Base-by-base conservation (phyloP, 2,888 invertebrate genomes). In the Ormyrus thymus region DNA sequence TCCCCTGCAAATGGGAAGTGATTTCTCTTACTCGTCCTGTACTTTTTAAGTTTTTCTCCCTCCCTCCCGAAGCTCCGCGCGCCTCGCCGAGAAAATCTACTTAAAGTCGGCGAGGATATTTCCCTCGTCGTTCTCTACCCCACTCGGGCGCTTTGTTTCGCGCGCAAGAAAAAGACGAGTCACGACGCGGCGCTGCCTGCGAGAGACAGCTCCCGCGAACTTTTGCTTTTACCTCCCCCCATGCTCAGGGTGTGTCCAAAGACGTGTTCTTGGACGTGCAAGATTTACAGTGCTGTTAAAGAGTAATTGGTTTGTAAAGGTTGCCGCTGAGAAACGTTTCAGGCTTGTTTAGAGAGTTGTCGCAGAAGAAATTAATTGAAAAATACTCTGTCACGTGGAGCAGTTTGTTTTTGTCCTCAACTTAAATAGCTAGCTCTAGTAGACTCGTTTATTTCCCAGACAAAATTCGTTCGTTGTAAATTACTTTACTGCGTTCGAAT, bases 51-150 rank as follows among this genome's bases (percentile, higher is more conserved):
- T 76, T 76, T 46, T 11, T 55, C 48, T 7, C n/a, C 15, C 1
- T 43, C 5, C 1, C 61, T 15, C 15, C 6, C 29, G 29, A 29
- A 29, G 29, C 29, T 29, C 29, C 62, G 4, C 29, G n/a, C 45
- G 8, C 29, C 43, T 53, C 58, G 13, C 45, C 55, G 58, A 13
- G 78, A 13, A 66, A 66, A 66, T 78, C 73, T 72, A 73, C 66
- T 78, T 72, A 78, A 72, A 78, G 43, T 66, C 77, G 62, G 8
- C 13, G 46, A 58, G 64, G 45, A 62, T 73, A 73, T 65, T 73
- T 65, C 65, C 29, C 56, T 55, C 64, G 50, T 72, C 53, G 64
- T 62, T 46, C 7, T 6, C 70, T 51, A 29, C 29, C 29, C 29
- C 29, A 29, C 29, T 29, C 3, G 29, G 29, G 13, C 51, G 55